phyloP scores from a whole-genome alignment of 2,797 vertebrate genomes.

The Coregonus ussuriensis region DNA sequence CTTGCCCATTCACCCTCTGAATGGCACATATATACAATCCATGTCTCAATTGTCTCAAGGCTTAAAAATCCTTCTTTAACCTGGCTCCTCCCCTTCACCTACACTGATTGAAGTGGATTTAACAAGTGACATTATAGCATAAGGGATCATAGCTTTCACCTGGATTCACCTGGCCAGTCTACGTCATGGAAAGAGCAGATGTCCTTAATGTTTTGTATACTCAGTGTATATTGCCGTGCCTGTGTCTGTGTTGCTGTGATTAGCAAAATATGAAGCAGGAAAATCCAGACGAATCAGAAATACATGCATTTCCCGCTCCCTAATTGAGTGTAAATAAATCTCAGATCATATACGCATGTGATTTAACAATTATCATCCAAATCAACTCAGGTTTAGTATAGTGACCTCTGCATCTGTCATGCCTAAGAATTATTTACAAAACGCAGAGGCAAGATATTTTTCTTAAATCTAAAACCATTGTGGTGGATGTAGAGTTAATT shows the following conservation, averaged over 20 bases:
- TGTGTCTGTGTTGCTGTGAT: not conserved
- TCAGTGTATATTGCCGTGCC: not conserved
- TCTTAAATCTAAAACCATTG: not conserved
- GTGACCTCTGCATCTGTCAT: not conserved
- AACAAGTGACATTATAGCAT: too few species aligned
- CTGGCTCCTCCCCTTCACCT: too few species aligned
- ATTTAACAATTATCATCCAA: not conserved
- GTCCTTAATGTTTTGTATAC: too few species aligned
- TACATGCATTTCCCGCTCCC: not conserved
- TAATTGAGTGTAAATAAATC: not conserved
- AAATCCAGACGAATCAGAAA: not conserved
- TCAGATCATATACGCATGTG: not conserved
- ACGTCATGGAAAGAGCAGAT: too few species aligned
- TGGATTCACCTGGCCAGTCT: too few species aligned
- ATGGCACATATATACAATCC: too few species aligned
- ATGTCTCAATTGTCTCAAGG: too few species aligned
- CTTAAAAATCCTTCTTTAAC: too few species aligned
- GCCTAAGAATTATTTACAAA: not conserved
- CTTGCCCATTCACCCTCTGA: too few species aligned
- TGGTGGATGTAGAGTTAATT: too few species aligned
- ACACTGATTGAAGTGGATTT: too few species aligned
- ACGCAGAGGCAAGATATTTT: not conserved
- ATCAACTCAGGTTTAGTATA: not conserved
- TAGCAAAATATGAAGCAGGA: not conserved
- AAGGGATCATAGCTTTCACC: too few species aligned